Base-by-base conservation (phyloP, 2,113 vertebrate species). In the Zosterops pallidus region DNA sequence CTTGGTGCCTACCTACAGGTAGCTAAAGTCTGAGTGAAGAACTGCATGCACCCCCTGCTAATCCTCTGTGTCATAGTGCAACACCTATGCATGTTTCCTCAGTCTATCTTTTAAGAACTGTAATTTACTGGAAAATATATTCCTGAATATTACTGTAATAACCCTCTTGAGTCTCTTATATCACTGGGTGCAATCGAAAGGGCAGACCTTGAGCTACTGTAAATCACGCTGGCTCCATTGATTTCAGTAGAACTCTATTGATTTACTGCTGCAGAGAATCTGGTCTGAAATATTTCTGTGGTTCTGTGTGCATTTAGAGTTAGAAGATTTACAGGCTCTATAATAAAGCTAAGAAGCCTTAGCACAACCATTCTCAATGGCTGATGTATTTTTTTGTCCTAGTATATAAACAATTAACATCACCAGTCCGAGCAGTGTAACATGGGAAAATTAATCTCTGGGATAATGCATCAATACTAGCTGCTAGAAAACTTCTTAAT, bases 141-240 rank as follows among this genome's bases (percentile, higher is more conserved):
- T 93, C 59, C 76, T 81, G 52, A 94, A 92, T 95, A 97, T 96
- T 93, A 92, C 88, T 90, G 71, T 94, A 96, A 97, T 94, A 93
- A 94, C 42, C 60, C 90, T 83, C 92, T 31, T 44, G 94, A 90
- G 94, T 83, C n/a, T 88, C 59, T 92, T 95, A 59, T 90, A 95
- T 95, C 94, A 96, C 55, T 55, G 55, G 35, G 71, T 0, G 1
- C 80, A 93, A 97, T 94, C 26, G 14, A 96, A 96, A 96, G 86
- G 95, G 83, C 90, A 96, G 64, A 96, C 91, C 79, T 74, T 83
- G 86, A 92, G 92, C 83, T 92, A 83, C 88, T 89, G 92, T 94
- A 96, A 97, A 97, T 97, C 96, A 94, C 0, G 0, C 68, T 65
- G 59, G 42, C 79, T 88, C 68, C 64, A 93, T 81, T 93, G 96